These are phyloP conservation scores for Metopolophium dirhodum DNA, from an alignment of 1,140 invertebrate genomes.

Conservation along the genomic window DNA sequence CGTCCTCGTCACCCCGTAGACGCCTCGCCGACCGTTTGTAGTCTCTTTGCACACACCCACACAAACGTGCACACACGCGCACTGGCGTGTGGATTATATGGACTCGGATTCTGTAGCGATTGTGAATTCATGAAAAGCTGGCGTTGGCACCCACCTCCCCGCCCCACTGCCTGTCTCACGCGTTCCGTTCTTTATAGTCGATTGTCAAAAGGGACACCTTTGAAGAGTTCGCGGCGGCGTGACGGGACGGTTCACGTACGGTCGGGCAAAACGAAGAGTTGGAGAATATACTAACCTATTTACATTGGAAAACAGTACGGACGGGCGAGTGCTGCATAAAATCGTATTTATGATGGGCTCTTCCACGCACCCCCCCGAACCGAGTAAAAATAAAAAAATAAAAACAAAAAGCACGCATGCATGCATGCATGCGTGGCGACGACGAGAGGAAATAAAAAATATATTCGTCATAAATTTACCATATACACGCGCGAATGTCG, in stretches of 20 bases:
- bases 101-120: background rate
- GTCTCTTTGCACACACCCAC: background rate
- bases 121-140: background rate
- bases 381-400: background rate
- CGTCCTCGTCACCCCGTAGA: background rate
- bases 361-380: background rate
- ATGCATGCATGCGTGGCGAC: background rate
- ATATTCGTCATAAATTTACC: background rate
- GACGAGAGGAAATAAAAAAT: constrained; percentile 35
- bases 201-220: constrained; percentile 26
- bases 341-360: constrained; percentile 12
- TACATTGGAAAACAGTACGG: constrained; percentile 36
- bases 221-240: background rate
- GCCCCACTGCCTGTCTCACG: no score
- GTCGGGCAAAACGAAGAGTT: background rate
- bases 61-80: background rate
- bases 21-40: background rate
- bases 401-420: background rate
- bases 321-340: background rate
- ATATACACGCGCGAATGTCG: background rate
- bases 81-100: background rate
- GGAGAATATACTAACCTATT: background rate
- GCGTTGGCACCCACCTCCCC: background rate
- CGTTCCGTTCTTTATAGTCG: background rate
- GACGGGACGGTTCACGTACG: background rate